phyloP scores from a whole-genome alignment of 2,888 invertebrate species.

The Icerya purchasi region DNA sequence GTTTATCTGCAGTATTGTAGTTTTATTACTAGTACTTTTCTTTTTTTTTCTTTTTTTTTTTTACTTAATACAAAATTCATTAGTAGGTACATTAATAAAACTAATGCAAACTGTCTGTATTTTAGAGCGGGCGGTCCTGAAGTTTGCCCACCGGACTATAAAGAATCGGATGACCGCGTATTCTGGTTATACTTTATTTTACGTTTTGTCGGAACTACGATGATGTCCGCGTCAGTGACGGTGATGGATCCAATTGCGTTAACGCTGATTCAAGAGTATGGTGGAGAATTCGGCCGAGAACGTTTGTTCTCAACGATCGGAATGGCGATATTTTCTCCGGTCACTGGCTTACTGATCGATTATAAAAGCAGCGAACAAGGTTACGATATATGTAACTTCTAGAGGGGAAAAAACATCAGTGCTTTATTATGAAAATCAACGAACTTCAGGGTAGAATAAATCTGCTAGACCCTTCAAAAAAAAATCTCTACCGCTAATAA shows the following conservation, averaged over 20 bases:
- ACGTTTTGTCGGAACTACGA: conserved; percentile 56
- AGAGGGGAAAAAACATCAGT: no score
- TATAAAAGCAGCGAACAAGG: conserved; percentile 33
- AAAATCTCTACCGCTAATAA: no score
- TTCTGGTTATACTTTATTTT: conserved; percentile 67
- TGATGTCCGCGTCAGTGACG: conserved; percentile 63
- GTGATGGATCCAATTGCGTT: conserved; percentile 75
- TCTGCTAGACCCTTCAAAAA: no score
- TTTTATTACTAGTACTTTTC: background rate
- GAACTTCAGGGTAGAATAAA: no score
- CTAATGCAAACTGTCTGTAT: no score
- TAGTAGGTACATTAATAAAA: no score
- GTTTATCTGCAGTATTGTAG: background rate
- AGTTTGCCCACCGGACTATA: conserved; percentile 57
- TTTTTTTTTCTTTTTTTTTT: conserved; percentile 2
- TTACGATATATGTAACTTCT: no score
- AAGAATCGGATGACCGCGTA: conserved; percentile 49
- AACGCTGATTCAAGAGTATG: conserved; percentile 63
- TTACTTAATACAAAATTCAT: no score
- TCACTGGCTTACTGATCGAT: conserved; percentile 58
- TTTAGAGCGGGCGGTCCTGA: conserved; percentile 47
- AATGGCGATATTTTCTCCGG: conserved; percentile 61
- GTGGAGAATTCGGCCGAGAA: conserved; percentile 61
- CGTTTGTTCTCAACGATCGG: conserved; percentile 58
- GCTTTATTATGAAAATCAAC: no score